Evolutionary conservation across 1,140 invertebrate species (phyloP).

Genomic region (Tetramorium simillimum): DNA sequence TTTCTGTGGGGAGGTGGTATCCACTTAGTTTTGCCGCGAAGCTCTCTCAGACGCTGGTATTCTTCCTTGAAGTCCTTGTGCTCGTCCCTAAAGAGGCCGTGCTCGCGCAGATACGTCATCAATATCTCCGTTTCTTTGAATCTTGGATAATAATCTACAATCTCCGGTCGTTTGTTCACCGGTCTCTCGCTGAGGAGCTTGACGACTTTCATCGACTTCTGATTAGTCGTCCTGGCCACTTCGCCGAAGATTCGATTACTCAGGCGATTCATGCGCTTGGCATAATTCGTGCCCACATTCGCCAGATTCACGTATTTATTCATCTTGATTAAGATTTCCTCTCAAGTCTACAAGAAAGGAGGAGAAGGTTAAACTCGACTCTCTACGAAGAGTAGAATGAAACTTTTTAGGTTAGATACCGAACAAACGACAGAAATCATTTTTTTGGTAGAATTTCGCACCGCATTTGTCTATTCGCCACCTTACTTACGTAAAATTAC

Average conservation of each 20-base stretch:
- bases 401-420: background rate
- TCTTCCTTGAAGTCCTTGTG: constrained; percentile 97
- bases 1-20: constrained; percentile 43
- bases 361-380: background rate
- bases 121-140: constrained; percentile 91
- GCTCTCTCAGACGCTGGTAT: constrained; percentile 90
- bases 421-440: background rate
- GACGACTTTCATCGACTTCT: constrained; percentile 93
- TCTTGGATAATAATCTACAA: constrained; percentile 95
- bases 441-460: background rate
- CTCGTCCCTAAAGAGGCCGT: constrained; percentile 95
- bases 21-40: constrained; percentile 90
- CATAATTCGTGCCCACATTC: constrained; percentile 91
- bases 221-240: constrained; percentile 90
- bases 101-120: constrained; percentile 90
- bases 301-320: constrained; percentile 90
- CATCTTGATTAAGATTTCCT: constrained; percentile 61
- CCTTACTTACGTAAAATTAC: background rate
- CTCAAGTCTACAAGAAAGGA: background rate
- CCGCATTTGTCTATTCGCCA: background rate
- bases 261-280: constrained; percentile 93
- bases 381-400: background rate
- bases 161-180: constrained; percentile 89
- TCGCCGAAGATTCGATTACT: constrained; percentile 96
- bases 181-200: constrained; percentile 92